These are phyloP conservation scores for Chloebia gouldiae DNA, from an alignment of 2,113 vertebrate species.

Conservation along the genomic window DNA sequence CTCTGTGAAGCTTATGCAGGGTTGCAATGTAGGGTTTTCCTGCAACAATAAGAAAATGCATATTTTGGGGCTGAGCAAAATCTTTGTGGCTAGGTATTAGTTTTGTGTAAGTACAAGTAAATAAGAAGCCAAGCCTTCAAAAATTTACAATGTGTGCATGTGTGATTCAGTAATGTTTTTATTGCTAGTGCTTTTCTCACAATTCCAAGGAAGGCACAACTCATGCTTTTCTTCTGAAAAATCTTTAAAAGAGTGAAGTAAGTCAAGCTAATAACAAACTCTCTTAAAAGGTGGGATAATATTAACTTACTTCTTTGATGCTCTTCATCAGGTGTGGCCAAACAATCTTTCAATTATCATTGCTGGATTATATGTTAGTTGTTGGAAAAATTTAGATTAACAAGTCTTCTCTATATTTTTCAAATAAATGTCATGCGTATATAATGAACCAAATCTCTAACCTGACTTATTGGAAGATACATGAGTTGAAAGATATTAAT, in stretches of 20 bases:
- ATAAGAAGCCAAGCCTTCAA: not conserved
- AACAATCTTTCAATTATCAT: not conserved
- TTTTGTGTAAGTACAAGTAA: not conserved
- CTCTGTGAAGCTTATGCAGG: not conserved
- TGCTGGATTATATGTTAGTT: not conserved
- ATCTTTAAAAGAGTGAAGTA: not conserved
- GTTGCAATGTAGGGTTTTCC: not conserved
- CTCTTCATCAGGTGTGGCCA: not conserved
- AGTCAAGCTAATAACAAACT: not conserved
- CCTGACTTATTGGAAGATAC: not conserved
- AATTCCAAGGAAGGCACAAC: not conserved
- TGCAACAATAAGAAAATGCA: not conserved
- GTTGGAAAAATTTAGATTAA: not conserved
- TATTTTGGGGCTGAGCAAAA: not conserved
- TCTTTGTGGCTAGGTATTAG: not conserved
- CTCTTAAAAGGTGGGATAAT: not conserved
- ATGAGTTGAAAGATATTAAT: not conserved
- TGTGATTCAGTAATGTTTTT: not conserved
- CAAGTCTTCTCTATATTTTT: not conserved
- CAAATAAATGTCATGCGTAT: not conserved
- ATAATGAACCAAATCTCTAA: not conserved
- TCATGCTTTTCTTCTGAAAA: not conserved
- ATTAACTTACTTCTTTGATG: not conserved
- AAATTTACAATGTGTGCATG: not conserved
- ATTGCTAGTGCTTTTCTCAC: not conserved